A percentile compares a stretch with the other conserved stretches of the same genome.
Conservation (phyloP, 2,113 vertebrate genomes). For the Phoenicopterus ruber region DNA sequence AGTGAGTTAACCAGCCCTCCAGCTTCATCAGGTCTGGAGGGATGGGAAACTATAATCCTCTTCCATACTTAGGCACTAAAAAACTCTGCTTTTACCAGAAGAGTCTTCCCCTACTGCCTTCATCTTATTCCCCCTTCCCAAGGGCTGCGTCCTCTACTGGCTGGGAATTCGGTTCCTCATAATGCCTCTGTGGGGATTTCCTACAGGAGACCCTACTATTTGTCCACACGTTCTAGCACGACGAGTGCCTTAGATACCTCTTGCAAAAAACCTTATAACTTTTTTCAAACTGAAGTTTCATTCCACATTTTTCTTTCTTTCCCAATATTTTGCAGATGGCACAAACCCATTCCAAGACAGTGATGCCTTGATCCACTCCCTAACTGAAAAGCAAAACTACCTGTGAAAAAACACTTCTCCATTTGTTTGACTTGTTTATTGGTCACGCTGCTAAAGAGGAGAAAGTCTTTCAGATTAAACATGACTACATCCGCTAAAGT, state of each 20-base stretch:
- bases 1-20: not conserved
- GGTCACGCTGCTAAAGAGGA: not conserved
- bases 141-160: not conserved
- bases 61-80: not conserved
- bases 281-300: not conserved
- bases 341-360: not conserved
- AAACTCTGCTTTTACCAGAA: not conserved
- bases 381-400: not conserved
- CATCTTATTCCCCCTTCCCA: not conserved
- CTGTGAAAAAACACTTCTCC: not conserved
- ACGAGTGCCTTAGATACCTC: no score
- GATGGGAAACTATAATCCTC: not conserved
- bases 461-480: not conserved
- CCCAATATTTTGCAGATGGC: not conserved
- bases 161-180: not conserved
- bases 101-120: no score
- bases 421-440: not conserved
- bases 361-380: no score
- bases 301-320: not conserved
- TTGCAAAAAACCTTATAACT: not conserved
- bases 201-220: not conserved
- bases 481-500: not conserved
- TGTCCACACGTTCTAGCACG: not conserved
- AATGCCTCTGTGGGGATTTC: no score
- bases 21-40: not conserved